These are phyloP conservation scores for Calycopis cecrops DNA, from an alignment of 1,140 invertebrate species.

Conservation along the genomic window DNA sequence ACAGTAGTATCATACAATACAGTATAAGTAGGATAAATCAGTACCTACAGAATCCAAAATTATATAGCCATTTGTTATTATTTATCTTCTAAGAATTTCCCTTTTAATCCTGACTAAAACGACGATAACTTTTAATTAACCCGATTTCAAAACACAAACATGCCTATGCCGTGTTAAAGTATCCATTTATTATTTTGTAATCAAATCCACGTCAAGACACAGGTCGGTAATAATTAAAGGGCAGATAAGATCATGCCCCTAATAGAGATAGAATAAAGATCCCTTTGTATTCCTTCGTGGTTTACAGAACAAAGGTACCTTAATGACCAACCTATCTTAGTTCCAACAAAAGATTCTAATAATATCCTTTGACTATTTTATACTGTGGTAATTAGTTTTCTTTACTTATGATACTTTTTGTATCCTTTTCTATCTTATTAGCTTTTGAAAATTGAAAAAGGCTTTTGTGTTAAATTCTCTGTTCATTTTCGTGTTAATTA, in stretches of 20 bases:
- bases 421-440: not conserved
- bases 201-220: not conserved
- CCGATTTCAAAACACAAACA: no score
- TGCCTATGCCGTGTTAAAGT: no score
- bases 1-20: no score
- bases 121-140: no score
- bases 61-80: no score
- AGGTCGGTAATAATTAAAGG: constrained; percentile 1
- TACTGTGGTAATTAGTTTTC: not conserved
- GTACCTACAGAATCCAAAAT: no score
- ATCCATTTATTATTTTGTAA: no score
- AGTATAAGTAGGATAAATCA: no score
- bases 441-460: not conserved
- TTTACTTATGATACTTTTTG: constrained; percentile 5
- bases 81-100: no score
- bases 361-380: not conserved
- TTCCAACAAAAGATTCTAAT: constrained; percentile 1
- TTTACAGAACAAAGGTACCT: constrained; percentile 3
- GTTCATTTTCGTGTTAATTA: no score
- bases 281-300: not conserved
- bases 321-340: constrained; percentile 5
- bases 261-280: constrained; percentile 5
- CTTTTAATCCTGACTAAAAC: no score
- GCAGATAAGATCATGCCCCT: not conserved
- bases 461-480: no score